These are phyloP conservation scores for Drosophila atripex DNA, from an alignment of 2,888 invertebrate species.

Conservation along the genomic window DNA sequence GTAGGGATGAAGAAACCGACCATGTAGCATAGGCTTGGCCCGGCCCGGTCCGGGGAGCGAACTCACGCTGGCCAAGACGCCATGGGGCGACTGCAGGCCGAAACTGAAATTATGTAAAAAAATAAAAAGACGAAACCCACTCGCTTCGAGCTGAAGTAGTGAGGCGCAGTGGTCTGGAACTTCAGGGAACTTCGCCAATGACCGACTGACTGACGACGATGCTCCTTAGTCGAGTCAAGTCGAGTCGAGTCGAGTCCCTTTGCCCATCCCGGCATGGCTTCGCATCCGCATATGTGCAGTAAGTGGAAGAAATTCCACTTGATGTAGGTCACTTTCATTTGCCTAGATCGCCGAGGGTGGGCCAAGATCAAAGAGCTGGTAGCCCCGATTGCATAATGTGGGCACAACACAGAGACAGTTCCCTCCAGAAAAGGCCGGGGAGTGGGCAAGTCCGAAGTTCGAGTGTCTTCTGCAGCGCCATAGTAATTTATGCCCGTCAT, in stretches of 20 bases:
- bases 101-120: slow-evolving; percentile 63
- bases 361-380: slow-evolving; percentile 66
- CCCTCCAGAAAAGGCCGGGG: slow-evolving; percentile 19
- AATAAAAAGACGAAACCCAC: slow-evolving; percentile 33
- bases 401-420: slow-evolving; percentile 56
- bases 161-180: slow-evolving; percentile 48
- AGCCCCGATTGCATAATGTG: slow-evolving; percentile 72
- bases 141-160: slow-evolving; percentile 10
- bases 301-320: slow-evolving; percentile 60
- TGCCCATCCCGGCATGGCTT: slow-evolving; percentile 23
- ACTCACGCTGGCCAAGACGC: slow-evolving; percentile 68
- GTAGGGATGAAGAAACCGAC: slow-evolving; percentile 34
- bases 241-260: slow-evolving; percentile 16
- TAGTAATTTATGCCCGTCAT: slow-evolving; percentile 63
- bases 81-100: slow-evolving; percentile 45
- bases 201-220: slow-evolving; percentile 30
- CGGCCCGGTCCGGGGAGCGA: slow-evolving; percentile 39
- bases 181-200: slow-evolving; percentile 36
- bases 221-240: slow-evolving; percentile 31
- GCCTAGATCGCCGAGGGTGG: slow-evolving; percentile 63
- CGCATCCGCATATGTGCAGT: slow-evolving; percentile 36
- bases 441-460: slow-evolving; percentile 20
- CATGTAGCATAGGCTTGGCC: slow-evolving; percentile 29
- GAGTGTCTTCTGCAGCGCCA: slow-evolving; percentile 55
- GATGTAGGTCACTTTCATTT: slow-evolving; percentile 78